Evolutionary conservation across 2,797 vertebrate genomes (phyloP), one percentile per base, ranked within the genome.

Genomic region (Gymnodraco acuticeps): DNA sequence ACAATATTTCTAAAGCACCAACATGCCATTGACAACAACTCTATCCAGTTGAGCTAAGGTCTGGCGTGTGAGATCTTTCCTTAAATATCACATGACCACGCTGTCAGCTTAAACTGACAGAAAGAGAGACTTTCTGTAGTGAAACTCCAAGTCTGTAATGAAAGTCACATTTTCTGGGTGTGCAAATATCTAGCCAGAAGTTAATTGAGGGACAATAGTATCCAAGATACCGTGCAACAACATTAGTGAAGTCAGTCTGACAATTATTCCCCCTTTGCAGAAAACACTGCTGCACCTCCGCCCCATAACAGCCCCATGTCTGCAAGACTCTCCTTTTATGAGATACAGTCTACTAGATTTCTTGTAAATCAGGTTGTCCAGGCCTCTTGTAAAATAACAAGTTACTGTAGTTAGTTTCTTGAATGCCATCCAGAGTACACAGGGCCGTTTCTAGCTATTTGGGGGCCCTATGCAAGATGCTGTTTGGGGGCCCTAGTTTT

Each of bases 91-190:
- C 79, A 80, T 75, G 83, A 86, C 68, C 53, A 41, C 0, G 23
- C 58, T 85, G 84, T 81, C 58, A 10, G 80, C 60, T 82, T 78
- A 68, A 51, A 75, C 54, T 51, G 68, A 72, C 61, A 73, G 54
- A 41, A 74, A 82, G 69, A 77, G 72, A 52, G 46, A 64, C 64
- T 81, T 41, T 27, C 46, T 62, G 27, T 69, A 75, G 62, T 66
- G 69, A 77, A 78, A 45, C 62, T 81, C 53, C 63, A 72, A 70
- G 45, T 53, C 73, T 7, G 38, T 85, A 81, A 88, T 89, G 62
- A 81, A 85, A 85, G 72, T 78, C 82, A 82, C 80, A 84, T 90
- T 85, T 80, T 64, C 3, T 48, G 70, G 47, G n/a, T 71, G 66
- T 76, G 53, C 60, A 74, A 68, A 70, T 62, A 78, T 78, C 56